Evolutionary conservation across 2,113 vertebrate genomes (phyloP), one percentile per base, ranked within the genome.

Genomic region (Phalacrocorax aristotelis): DNA sequence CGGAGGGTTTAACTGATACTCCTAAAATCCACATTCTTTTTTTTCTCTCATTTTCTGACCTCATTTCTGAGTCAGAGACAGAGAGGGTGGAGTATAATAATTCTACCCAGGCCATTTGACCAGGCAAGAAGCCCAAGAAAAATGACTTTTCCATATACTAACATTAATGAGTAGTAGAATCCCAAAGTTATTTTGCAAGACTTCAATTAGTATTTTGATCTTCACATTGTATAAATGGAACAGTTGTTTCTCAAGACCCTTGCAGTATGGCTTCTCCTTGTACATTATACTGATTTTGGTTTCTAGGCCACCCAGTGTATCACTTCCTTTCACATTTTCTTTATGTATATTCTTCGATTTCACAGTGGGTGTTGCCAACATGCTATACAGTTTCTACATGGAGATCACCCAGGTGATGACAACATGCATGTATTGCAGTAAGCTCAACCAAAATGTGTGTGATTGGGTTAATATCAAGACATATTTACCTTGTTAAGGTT

Each of bases 101-200:
- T 76, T 93, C 89, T 95, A 90, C 68, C 55, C 91, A 80, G 71
- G 58, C 64, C 87, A 75, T 88, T 55, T 95, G 71, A 93, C 62
- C 93, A 93, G 94, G 97, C 91, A 96, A 93, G 38, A 94, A 94
- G 95, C 82, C 97, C 89, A 86, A 80, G 64, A 85, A 90, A 95
- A 95, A 93, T 66, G 0, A 75, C 91, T 96, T 97, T 96, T 96
- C 91, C 89, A 93, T 78, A 71, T 48, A 79, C 62, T 92, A 83
- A 83, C 48, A 93, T 86, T 95, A 95, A 19, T 80, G 94, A 95
- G 30, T 30, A 91, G 84, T 52, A 87, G 89, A 90, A 94, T 78
- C 71, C 75, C 60, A 68, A 91, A 83, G 54, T 76, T 78, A 80
- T 91, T 97, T 87, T 95, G 72, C 36, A 91, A 93, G 60, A 91